Evolutionary conservation across 2,113 vertebrate species (phyloP).

Genomic region (Spheniscus mendiculus): DNA sequence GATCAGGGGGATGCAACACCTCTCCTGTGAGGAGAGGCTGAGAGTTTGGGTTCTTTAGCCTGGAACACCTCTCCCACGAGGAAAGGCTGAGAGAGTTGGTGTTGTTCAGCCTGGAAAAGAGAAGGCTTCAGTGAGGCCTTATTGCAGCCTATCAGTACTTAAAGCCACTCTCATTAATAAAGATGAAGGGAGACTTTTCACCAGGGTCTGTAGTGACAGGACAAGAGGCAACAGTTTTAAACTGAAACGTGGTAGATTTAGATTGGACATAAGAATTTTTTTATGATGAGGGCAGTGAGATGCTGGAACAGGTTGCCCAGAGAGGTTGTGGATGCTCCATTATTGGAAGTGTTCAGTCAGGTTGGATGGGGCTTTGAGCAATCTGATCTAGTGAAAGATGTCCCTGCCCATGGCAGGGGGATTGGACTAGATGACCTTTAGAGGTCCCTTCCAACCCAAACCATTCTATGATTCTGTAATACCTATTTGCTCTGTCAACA

Average conservation of each 20-base stretch:
- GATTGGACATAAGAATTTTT: neutral
- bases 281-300: accelerated
- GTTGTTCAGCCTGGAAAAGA: neutral
- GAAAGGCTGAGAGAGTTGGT: neutral
- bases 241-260: neutral
- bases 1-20: neutral
- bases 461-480: neutral
- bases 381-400: neutral
- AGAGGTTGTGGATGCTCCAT: neutral
- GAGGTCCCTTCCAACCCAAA: neutral
- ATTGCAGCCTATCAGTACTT: neutral
- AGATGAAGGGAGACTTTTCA: neutral
- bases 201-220: neutral
- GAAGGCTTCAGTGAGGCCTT: neutral
- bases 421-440: neutral
- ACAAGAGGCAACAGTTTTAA: neutral
- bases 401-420: accelerated
- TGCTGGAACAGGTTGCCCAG: neutral
- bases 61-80: neutral
- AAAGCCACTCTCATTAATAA: neutral
- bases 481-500: neutral
- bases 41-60: no score
- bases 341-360: neutral
- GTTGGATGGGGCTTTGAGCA: neutral
- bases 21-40: neutral